Evolutionary conservation across 2,888 invertebrate genomes (phyloP), one percentile per base, ranked within the genome.

Genomic region (Baccha elongata): DNA sequence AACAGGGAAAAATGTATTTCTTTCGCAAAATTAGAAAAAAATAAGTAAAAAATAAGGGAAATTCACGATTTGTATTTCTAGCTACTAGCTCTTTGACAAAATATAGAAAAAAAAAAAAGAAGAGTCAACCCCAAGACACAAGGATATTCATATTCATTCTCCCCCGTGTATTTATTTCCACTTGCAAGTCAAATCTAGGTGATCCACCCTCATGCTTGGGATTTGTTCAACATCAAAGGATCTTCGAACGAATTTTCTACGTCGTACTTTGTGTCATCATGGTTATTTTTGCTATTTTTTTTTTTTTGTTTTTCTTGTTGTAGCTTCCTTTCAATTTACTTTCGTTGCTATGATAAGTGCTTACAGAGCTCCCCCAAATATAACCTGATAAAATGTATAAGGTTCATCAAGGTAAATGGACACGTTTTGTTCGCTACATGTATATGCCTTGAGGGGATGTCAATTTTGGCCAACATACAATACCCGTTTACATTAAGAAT

Each of bases 161-260:
- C 68, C 79, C 74, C 58, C 67, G 52, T 52, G 79, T 60, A 67
- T 73, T 52, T 48, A 46, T 62, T 73, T 72, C n/a, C 42, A 72
- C 42, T 44, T 67, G 17, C 37, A 78, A 78, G 50, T 50, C 50
- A 53, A 80, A 74, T 64, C 62, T 53, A 74, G 58, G 74, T 80
- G 74, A 80, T 73, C 74, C 74, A 80, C 74, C 79, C 79, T 73
- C 52, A 44, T 73, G 15, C 40, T 55, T 15, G 23, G 55, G 55
- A 40, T 58, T 58, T 37, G 11, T 75, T 55, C n/a, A 40, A 68
- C 74, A 67, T 80, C 79, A 80, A 80, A 74, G 79, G 48, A 74
- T 64, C 48, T 68, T 53, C 42, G 53, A 55, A 48, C 7, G 74
- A 35, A 46, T 58, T 32, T 44, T 17, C 53, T 60, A 15, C 68